phyloP scores from a whole-genome alignment of 1,140 invertebrate species.

The Ceratina japonica region DNA sequence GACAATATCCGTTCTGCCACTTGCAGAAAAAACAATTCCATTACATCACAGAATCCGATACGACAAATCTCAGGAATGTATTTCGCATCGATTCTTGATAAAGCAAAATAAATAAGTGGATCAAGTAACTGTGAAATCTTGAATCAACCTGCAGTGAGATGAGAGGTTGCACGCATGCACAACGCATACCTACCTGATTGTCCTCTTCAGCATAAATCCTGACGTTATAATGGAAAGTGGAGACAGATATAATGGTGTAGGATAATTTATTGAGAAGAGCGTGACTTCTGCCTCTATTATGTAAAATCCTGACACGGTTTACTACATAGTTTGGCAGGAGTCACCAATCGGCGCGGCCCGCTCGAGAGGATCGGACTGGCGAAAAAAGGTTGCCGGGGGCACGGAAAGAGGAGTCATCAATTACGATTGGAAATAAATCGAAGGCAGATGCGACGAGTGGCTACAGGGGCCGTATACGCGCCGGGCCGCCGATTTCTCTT shows the following conservation, averaged over 20 bases:
- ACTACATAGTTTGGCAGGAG: neutral
- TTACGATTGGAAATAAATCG: slow-evolving; percentile 78
- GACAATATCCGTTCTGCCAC: neutral
- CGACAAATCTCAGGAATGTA: no score
- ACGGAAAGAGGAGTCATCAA: slow-evolving; percentile 72
- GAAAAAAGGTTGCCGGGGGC: slow-evolving; percentile 34
- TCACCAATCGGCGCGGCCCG: slow-evolving; percentile 11
- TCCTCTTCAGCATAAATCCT: neutral
- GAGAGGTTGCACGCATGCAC: no score
- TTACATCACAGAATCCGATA: no score
- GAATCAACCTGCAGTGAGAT: no score
- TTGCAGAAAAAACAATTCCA: neutral
- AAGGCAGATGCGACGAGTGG: slow-evolving; percentile 77
- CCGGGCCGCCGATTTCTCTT: slow-evolving; percentile 66
- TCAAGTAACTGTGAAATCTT: no score
- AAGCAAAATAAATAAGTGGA: no score
- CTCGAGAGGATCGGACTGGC: slow-evolving; percentile 26
- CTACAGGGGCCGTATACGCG: slow-evolving; percentile 59
- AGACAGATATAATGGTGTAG: neutral
- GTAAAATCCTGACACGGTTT: slow-evolving; percentile 54
- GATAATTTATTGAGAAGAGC: slow-evolving; percentile 43
- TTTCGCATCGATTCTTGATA: no score
- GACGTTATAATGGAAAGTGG: neutral
- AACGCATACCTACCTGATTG: neutral
- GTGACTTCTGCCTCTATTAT: slow-evolving; percentile 51